Evolutionary conservation across 2,797 vertebrate genomes (phyloP), one percentile per base, ranked within the genome.

Genomic region (Trachops cirrhosus): DNA sequence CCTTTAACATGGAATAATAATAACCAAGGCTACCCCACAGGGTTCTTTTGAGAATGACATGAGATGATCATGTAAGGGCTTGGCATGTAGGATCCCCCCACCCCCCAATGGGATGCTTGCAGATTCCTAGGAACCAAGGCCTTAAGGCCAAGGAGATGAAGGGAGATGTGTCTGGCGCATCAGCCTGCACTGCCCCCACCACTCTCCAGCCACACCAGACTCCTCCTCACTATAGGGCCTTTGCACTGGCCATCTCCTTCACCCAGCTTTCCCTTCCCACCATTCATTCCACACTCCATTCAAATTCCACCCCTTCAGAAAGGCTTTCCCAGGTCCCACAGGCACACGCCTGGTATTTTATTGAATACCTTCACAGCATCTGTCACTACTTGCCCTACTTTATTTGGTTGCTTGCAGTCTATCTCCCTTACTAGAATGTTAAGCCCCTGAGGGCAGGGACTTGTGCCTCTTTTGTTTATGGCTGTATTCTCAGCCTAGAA

Each of bases 401-500:
- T 75, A 29, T 32, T 39, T 67, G 34, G 22, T 44, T 46, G 48
- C n/a, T 52, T 46, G 34, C 26, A 59, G 10, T 74, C 44, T 50
- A 19, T 79, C 67, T 41, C 37, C 44, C 19, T 39, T 54, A 71
- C 18, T 37, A 84, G 41, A 62, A 67, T 11, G 29, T 71, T 64
- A 68, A 75, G 41, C 39, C 62, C 59, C 59, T 26, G 39, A 82
- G 37, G 74, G 64, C 11, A 74, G 68, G 19, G 59, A 39, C 50
- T 85, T 50, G 74, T 50, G 67, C n/a, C 37, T 73, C 57, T 96
- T 91, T 86, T 14, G 39, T 94, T 84, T 46, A 79, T 10, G 50
- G 83, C 41, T 89, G n/a, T 92, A 73, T 89, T 82, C 48, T 78
- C 77, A 85, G 86, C 48, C 71, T 70, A 83, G 85, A 82, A 83